phyloP scores from a whole-genome alignment of 2,113 vertebrate species.

The Oreochromis spilurus region DNA sequence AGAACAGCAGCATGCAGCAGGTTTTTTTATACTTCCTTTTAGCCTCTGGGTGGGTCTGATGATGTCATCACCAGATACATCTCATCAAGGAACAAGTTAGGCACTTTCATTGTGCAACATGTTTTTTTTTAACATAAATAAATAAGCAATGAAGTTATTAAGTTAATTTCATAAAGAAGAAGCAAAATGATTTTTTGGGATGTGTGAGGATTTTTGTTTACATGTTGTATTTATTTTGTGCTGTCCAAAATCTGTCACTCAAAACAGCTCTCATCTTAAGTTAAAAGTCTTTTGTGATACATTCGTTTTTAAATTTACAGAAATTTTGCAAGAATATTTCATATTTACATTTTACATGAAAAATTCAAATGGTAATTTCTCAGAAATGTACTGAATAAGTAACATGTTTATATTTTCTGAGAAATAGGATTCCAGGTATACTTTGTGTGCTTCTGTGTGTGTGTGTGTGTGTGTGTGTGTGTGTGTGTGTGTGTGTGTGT shows the following conservation, averaged over 20 bases:
- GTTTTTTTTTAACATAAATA: not conserved
- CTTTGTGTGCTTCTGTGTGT: not conserved
- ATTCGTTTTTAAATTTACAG: not conserved
- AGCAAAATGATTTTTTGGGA: not conserved
- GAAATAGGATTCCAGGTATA: constrained; percentile 6
- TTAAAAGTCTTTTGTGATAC: not conserved
- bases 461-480: not conserved
- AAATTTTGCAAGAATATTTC: not conserved
- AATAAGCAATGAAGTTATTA: not conserved
- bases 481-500: not conserved
- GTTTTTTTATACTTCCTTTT: constrained; percentile 39
- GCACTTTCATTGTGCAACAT: not conserved
- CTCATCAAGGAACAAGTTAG: not conserved
- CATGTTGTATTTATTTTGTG: not conserved
- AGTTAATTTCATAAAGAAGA: not conserved
- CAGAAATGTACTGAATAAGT: not conserved
- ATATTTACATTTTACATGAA: not conserved
- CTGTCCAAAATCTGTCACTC: not conserved
- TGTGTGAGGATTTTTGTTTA: not conserved
- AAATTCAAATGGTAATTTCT: not conserved
- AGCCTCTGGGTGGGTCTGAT: not conserved
- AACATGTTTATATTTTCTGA: not conserved
- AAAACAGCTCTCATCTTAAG: not conserved
- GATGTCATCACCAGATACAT: not conserved
- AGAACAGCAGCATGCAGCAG: not conserved